Conservation (phyloP, 2,888 invertebrate genomes). For the Harpagoxenus sublaevis region DNA sequence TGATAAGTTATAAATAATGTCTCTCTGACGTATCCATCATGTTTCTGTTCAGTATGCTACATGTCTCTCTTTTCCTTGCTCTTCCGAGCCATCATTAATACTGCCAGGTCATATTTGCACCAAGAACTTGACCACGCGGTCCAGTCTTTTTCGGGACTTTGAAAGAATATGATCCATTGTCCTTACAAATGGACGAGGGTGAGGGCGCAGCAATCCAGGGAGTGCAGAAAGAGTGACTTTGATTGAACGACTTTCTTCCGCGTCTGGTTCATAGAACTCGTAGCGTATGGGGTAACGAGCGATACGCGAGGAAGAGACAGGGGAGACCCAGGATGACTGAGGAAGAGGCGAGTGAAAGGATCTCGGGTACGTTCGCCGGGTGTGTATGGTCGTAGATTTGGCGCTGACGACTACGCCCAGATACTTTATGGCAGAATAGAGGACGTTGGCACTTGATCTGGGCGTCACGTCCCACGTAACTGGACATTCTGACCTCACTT, state of each 20-base stretch:
- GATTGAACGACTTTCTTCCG: conserved; percentile 73
- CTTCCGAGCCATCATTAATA: neutral
- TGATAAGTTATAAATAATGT: neutral
- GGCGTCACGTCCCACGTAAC: conserved; percentile 72
- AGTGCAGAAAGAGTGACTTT: conserved; percentile 64
- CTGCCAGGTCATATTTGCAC: neutral
- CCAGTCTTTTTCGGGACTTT: neutral
- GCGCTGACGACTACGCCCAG: conserved; percentile 1
- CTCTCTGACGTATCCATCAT: neutral
- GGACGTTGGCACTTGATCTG: neutral
- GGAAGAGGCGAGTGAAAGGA: conserved; percentile 72
- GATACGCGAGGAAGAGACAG: conserved; percentile 40
- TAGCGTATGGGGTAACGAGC: conserved; percentile 15
- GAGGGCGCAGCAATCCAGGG: conserved; percentile 25
- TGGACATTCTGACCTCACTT: conserved; percentile 76
- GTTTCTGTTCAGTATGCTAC: neutral
- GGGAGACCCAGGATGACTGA: conserved; percentile 54
- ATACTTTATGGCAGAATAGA: neutral
- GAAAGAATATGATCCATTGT: conserved; percentile 49
- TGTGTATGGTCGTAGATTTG: conserved; percentile 41
- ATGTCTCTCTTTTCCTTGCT: neutral
- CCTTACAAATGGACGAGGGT: conserved; percentile 32
- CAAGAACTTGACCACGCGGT: neutral
- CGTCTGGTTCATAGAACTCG: conserved; percentile 52
- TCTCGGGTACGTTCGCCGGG: conserved; percentile 26